Base-by-base conservation (phyloP, 2,113 vertebrate genomes). In the Xenopus laevis region DNA sequence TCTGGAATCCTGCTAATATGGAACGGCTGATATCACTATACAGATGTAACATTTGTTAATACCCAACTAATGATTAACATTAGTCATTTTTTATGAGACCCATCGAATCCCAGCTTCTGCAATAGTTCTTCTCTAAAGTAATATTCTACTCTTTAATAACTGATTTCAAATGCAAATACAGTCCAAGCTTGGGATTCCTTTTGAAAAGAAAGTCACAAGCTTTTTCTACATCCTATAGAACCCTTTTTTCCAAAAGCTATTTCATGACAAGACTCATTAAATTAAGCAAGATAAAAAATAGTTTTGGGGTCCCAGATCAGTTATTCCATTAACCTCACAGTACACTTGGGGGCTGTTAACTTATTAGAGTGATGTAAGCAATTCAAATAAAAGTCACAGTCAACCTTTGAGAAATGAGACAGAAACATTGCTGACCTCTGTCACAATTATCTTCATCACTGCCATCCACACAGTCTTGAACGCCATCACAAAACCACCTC, bases 401-500 rank as follows among this genome's bases (percentile, higher is more conserved):
- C 66, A 70, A 44, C 8, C 7, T 17, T 67, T 62, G 1, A 33
- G 59, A 53, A 27, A 55, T 67, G 17, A 20, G 18, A 30, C 74
- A 21, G 58, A 78, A 27, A 0, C 0, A 64, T 10, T 9, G 33
- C 84, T 84, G 67, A 87, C 94, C 93, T 83, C 81, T 86, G 71
- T 92, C 88, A 81, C 97, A 99, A 83, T 85, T 91, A n/a, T 94
- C 93, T 85, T 99, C 97, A 0, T 99, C 97, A 0, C 96, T 99
- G 82, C 92, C 92, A 82, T 99, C 97, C 84, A 98, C 93, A 45
- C 97, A 99, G 84, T 99, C 97, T 0, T 92, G 86, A 79, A 94
- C 87, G 1, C 94, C 95, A 50, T 99, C 97, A 11, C 97, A 99
- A 8, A 94, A 91, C 96, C 96, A 99, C 52, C 96, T 89, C 73